Evolutionary conservation across 2,113 vertebrate species (phyloP), one percentile per base, ranked within the genome.

Genomic region (Lampris incognitus): DNA sequence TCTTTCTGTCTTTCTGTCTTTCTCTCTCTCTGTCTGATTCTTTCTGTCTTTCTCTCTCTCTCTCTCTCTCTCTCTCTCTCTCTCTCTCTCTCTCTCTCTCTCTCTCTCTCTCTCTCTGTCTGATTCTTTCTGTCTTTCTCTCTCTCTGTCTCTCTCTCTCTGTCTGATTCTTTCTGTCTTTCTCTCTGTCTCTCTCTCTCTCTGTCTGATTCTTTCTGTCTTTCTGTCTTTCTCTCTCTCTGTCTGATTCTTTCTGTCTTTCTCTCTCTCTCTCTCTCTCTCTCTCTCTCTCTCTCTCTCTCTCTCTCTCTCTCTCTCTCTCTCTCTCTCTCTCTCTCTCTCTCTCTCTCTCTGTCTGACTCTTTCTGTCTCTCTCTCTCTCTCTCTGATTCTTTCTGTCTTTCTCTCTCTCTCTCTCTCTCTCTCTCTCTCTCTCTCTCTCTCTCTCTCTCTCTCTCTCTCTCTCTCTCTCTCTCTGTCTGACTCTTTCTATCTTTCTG

Each of bases 331-430:
- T 55, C 6, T 54, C 52, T 6, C 10, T n/a, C 52, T 54, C 4
- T 3, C 52, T 54, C 10, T n/a, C n/a, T n/a, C n/a, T 24, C 24
- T 24, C 24, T 24, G 24, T 24, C 24, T 24, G 24, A 24, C 24
- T 24, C 24, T 24, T n/a, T 54, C 52, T 54, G 10, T 54, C 52
- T 54, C 2, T 10, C 52, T 13, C 52, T 55, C 52, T 55, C 3
- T 55, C 52, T 55, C 3, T 55, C 9, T 1, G 11, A 10, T 11
- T 3, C 24, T 2, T 52, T 3, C 2, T 52, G 51, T 2, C 8
- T 13, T 52, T 13, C 57, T 59, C 57, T 59, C 37, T 59, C 57
- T 38, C 38, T 38, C 38, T 59, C 57, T 59, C 57, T 59, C 36
- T 39, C 24, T 38, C 6, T 37, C 38, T 59, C 36, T 59, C n/a